Conservation (phyloP, 2,113 vertebrate genomes). For the Leucoraja erinaceus region DNA sequence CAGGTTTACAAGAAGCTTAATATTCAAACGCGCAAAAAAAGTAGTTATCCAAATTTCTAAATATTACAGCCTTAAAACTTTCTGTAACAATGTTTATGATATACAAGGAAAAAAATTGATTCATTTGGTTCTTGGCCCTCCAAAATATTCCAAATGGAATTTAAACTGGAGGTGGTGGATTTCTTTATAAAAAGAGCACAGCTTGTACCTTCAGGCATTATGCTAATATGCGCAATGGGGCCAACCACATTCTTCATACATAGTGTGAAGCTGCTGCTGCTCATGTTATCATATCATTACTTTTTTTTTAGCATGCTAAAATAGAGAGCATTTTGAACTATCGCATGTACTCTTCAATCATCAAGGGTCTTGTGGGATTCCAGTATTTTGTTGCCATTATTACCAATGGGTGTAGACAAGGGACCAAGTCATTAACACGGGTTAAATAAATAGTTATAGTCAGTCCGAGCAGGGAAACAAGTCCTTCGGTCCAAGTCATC, state of each 20-base stretch:
- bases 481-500: too few relatives aligned
- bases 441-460: not conserved
- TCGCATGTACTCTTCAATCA: not conserved
- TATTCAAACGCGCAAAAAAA: not conserved
- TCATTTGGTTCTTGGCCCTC: too few relatives aligned
- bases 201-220: not conserved
- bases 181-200: not conserved
- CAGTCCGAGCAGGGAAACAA: too few relatives aligned
- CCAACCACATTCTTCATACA: not conserved
- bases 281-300: too few relatives aligned
- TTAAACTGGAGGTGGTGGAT: too few relatives aligned
- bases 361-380: not conserved
- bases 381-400: not conserved
- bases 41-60: not conserved
- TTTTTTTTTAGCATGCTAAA: not conserved
- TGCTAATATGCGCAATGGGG: not conserved
- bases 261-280: too few relatives aligned
- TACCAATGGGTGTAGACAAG: not conserved
- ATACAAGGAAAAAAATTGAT: not conserved
- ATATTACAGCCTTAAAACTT: not conserved
- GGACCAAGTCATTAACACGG: not conserved
- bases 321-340: not conserved
- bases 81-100: not conserved
- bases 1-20: not conserved
- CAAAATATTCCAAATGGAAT: too few relatives aligned